Evolutionary conservation across 2,888 invertebrate genomes (phyloP), one percentile per base, ranked within the genome.

Genomic region (Chrysotoxum bicinctum): DNA sequence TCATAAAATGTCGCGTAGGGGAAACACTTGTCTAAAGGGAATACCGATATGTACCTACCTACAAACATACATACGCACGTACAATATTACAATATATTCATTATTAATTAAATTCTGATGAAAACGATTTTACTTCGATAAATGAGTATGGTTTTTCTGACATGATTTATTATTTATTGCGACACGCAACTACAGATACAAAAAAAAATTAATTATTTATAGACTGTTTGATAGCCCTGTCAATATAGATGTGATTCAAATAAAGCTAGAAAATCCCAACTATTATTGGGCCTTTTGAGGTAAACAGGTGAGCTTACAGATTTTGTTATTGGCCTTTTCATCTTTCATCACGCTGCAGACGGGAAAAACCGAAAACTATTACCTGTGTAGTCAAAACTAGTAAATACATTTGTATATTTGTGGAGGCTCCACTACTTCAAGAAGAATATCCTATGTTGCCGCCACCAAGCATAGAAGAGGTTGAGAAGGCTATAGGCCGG

Each of bases 21-120:
- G 43, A 43, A 62, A 62, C 26, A 62, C 62, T 62, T 62, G 43
- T 43, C 62, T 12, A 7, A 26, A 62, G 62, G 62, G 43, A 62
- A 62, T 62, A 30, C 62, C 62, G 16, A 43, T 40, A 58, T 40
- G 16, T 16, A 12, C 1, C 23, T 14, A 48, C 3, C 10, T 21
- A 45, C 12, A 2, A 5, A 21, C 50, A 7, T n/a, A n/a, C n/a
- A n/a, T n/a, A 50, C 16, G 3, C 9, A 54, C 14, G 21, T 21
- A 50, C 1, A n/a, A n/a, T n/a, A 12, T 0, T 50, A 8, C 10
- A 45, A 10, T 45, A 52, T 26, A 30, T 12, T 62, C 21, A 43
- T 40, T 62, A 43, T 62, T 43, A 43, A 62, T 62, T 62, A 62
- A 62, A 62, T 62, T 62, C 62, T 62, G 26, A 62, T 62, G 62